A percentile compares a stretch with the other conserved stretches of the same genome.
phyloP scores from a whole-genome alignment of 2,113 vertebrate species.

The Martes martes region DNA sequence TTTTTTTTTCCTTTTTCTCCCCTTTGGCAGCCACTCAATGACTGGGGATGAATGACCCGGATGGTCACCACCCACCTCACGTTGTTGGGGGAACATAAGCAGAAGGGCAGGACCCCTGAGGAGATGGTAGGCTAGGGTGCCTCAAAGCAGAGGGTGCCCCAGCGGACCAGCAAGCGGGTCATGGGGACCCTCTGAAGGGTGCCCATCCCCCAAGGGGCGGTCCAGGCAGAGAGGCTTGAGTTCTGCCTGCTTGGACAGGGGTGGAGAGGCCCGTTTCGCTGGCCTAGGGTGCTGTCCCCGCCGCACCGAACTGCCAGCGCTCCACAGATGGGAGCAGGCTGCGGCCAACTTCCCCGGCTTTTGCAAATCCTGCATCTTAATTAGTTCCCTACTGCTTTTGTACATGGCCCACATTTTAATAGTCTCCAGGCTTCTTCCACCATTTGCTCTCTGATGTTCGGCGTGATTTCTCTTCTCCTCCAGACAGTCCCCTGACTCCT shows the following conservation, averaged over 20 bases:
- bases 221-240: neutral
- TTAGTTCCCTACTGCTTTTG: slow-evolving; percentile 84
- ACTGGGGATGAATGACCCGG: slow-evolving; percentile 17
- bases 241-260: neutral
- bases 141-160: neutral
- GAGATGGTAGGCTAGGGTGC: neutral
- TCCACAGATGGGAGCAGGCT: slow-evolving; percentile 81
- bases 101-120: neutral
- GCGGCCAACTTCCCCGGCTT: slow-evolving; percentile 79
- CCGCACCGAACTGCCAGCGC: slow-evolving; percentile 67
- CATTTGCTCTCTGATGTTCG: slow-evolving; percentile 76
- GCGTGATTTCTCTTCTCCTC: slow-evolving; percentile 45
- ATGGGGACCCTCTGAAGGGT: neutral
- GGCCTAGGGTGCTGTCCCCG: slow-evolving; percentile 65
- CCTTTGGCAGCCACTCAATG: slow-evolving; percentile 35
- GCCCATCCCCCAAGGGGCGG: too few relatives aligned
- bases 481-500: slow-evolving; percentile 53
- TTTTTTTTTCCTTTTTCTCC: neutral
- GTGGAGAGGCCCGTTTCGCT: neutral
- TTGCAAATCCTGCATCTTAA: slow-evolving; percentile 84
- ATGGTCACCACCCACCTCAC: neutral
- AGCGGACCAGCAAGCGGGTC: neutral
- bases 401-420: slow-evolving; percentile 86
- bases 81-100: neutral
- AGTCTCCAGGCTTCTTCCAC: slow-evolving; percentile 78